Evolutionary conservation across 2,113 vertebrate genomes (phyloP), one percentile per base, ranked within the genome.

Genomic region (Podocnemis expansa): DNA sequence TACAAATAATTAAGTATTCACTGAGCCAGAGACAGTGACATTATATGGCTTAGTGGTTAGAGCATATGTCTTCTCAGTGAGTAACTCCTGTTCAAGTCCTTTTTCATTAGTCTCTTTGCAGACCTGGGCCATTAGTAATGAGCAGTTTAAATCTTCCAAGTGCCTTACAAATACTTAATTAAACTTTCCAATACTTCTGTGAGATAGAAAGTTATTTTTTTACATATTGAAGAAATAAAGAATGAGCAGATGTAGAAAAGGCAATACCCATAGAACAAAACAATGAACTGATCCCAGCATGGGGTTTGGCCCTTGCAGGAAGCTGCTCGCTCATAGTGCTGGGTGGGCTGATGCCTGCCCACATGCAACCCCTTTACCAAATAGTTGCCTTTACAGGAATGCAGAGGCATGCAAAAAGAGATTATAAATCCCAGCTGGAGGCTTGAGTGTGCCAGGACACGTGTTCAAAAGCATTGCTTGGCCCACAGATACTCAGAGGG

Each of bases 171-270:
- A 63, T 31, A 21, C 14, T 49, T 63, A 22, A n/a, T 80, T 1
- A 0, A 8, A 45, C 5, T 6, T 67, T n/a, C 56, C 19, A n/a
- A 5, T 80, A 47, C 21, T 5, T 47, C 54, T 0, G 34, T 1
- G 83, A 22, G 80, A 10, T 7, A 27, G 82, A 60, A 27, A 6
- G 27, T 51, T 3, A 4, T 8, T 24, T 8, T 24, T 13, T 10
- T 87, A 0, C 8, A 51, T 10, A 38, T 41, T 2, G 38, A 55
- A 27, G 87, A 49, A 88, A 21, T 0, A 5, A 16, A 49, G 63
- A 12, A 3, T 9, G 80, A 54, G 5, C 5, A 2, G 45, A 60
- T 54, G 81, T 4, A 13, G 8, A 43, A 63, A 3, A 5, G 24
- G 41, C 73, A 76, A 27, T 41, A 76, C 41, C 22, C 38, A 1